Conservation (phyloP, 2,797 vertebrate species). For the Botia almorhae region DNA sequence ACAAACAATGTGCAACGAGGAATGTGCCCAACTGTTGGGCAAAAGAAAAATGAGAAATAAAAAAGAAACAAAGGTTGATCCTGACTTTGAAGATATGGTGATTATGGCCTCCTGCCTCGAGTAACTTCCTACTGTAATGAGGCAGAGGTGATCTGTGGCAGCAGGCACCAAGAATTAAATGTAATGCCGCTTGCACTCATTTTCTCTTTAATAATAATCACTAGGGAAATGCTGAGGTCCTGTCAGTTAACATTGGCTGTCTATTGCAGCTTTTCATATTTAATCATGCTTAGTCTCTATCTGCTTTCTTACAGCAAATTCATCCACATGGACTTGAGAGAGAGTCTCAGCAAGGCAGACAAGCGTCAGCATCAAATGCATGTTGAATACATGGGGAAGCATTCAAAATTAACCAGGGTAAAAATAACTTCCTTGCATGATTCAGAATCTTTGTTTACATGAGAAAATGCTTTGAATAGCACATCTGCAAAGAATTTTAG, state of each 20-base stretch:
- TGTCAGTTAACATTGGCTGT: conserved; percentile 56
- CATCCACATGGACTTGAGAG: background rate
- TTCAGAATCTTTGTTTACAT: conserved; percentile 65
- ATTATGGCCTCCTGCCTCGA: background rate
- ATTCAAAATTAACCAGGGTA: conserved; percentile 28
- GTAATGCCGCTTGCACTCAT: conserved; percentile 36
- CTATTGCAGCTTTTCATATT: conserved; percentile 66
- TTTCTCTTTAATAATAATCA: conserved; percentile 74
- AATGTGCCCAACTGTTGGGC: background rate
- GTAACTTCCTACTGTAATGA: conserved; percentile 8
- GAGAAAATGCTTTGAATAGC: conserved; percentile 59
- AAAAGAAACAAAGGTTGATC: background rate
- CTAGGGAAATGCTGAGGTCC: conserved; percentile 42
- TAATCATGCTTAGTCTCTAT: conserved; percentile 46
- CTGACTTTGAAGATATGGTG: background rate
- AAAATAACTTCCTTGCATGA: conserved; percentile 69
- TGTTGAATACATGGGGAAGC: conserved; percentile 45
- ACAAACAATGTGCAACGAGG: background rate
- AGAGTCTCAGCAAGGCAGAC: background rate
- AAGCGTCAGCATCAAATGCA: background rate
- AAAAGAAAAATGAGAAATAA: background rate
- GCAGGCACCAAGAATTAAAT: conserved; percentile 42
- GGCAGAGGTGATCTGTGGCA: conserved; percentile 38
- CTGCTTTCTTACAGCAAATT: conserved; percentile 10
- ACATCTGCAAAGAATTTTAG: background rate